Conservation (phyloP, 2,888 invertebrate species). For the Cataglyphis albicans region DNA sequence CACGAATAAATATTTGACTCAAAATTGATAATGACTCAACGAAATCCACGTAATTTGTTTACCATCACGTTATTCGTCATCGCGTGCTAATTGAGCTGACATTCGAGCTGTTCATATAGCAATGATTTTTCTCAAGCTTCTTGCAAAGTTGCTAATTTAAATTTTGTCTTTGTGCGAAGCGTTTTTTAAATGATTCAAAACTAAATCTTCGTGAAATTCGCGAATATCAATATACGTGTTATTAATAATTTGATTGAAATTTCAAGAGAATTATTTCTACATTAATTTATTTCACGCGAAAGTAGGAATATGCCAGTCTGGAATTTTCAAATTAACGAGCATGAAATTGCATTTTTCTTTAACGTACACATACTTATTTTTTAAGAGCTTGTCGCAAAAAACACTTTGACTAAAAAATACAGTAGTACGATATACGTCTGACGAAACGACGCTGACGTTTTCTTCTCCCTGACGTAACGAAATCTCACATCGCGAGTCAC, state of each 20-base stretch:
- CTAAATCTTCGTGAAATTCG: not conserved
- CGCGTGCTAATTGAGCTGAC: not conserved
- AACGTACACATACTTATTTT: not conserved
- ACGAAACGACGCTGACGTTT: not conserved
- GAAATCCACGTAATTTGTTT: not conserved
- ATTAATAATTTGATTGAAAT: not conserved
- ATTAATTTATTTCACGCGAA: not conserved
- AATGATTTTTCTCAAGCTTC: not conserved
- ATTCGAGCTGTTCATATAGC: not conserved
- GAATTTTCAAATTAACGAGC: not conserved
- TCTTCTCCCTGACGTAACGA: not conserved
- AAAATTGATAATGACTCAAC: not conserved
- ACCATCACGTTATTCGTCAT: not conserved
- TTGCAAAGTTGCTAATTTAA: not conserved
- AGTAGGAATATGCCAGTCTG: not conserved
- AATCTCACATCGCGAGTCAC: not conserved
- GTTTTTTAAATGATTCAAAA: not conserved
- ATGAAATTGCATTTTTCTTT: not conserved
- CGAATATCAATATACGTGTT: not conserved
- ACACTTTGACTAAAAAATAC: not conserved
- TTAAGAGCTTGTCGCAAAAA: not conserved
- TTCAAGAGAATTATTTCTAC: not conserved
- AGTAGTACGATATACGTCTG: not conserved
- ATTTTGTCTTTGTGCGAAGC: not conserved
- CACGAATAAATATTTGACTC: not conserved